These are phyloP conservation scores for Patella pellucida DNA, from an alignment of 2,888 invertebrate genomes.

Conservation along the genomic window DNA sequence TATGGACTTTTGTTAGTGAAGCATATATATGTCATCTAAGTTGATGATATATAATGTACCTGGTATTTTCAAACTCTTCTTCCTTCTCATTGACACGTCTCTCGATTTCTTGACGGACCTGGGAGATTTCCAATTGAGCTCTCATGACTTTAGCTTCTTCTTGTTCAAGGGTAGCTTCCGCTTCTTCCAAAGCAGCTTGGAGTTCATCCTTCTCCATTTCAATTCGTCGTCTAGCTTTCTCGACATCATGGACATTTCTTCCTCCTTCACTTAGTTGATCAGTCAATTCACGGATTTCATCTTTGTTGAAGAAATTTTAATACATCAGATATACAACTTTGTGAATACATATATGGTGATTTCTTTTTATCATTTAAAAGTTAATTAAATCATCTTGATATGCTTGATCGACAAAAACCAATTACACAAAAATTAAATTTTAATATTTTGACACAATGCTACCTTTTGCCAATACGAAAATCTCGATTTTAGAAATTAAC, in stretches of 20 bases:
- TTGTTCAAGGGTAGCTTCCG: conserved; percentile 98
- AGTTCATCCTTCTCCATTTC: conserved; percentile 99
- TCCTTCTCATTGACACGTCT: conserved; percentile 99
- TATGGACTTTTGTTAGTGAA: no score
- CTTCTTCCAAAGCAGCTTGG: conserved; percentile 98
- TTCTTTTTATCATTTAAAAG: no score
- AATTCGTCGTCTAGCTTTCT: conserved; percentile 97
- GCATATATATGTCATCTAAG: background rate
- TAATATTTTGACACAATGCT: no score
- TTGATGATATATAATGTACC: conserved; percentile 59
- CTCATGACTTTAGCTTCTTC: conserved; percentile 95
- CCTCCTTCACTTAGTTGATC: conserved; percentile 99
- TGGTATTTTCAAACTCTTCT: conserved; percentile 99
- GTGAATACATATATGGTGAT: no score
- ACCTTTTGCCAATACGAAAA: no score
- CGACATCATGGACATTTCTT: conserved; percentile 98
- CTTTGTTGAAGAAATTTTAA: conserved; percentile 67
- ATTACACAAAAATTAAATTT: no score
- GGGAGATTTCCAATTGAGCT: conserved; percentile 96
- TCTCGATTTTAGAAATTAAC: no score
- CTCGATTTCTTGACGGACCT: conserved; percentile 99
- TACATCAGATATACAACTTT: no score
- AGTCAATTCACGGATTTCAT: conserved; percentile 98
- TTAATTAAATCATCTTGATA: background rate
- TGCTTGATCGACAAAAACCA: background rate